phyloP scores from a whole-genome alignment of 2,888 invertebrate genomes.

The Pyrocoelia pectoralis region DNA sequence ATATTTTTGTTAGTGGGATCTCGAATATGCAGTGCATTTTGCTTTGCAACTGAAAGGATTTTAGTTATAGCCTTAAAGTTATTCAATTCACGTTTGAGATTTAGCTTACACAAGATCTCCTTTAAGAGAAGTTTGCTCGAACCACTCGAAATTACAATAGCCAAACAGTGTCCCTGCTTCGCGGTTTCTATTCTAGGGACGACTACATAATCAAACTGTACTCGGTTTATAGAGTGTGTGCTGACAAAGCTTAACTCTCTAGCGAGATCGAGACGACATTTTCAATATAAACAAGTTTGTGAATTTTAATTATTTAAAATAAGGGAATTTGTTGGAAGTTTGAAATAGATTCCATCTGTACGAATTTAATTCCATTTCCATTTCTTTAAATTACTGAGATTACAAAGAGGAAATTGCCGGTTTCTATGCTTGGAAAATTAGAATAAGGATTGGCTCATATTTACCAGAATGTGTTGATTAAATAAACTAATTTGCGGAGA shows the following conservation, averaged over 20 bases:
- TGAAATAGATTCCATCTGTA: no score
- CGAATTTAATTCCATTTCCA: no score
- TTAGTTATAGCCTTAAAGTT: not conserved
- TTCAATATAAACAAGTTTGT: no score
- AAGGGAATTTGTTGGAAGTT: not conserved
- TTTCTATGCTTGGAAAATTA: not conserved
- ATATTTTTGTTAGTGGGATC: no score
- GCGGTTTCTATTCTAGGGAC: not conserved
- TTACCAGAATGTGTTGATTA: not conserved
- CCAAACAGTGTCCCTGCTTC: not conserved
- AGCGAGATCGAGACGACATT: no score
- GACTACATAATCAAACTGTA: not conserved
- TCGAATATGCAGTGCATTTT: no score
- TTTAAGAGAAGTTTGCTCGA: not conserved
- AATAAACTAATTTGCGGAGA: not conserved
- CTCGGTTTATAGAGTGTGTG: not conserved
- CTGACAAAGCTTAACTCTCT: not conserved
- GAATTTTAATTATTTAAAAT: not conserved
- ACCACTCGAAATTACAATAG: slow-evolving; percentile 1
- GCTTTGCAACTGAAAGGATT: no score
- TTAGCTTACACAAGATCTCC: not conserved
- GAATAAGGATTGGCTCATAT: not conserved
- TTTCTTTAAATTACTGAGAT: no score
- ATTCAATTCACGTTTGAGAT: not conserved
- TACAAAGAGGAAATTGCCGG: not conserved